Evolutionary conservation across 2,888 invertebrate genomes (phyloP).

Genomic region (Eupsilia transversa): DNA sequence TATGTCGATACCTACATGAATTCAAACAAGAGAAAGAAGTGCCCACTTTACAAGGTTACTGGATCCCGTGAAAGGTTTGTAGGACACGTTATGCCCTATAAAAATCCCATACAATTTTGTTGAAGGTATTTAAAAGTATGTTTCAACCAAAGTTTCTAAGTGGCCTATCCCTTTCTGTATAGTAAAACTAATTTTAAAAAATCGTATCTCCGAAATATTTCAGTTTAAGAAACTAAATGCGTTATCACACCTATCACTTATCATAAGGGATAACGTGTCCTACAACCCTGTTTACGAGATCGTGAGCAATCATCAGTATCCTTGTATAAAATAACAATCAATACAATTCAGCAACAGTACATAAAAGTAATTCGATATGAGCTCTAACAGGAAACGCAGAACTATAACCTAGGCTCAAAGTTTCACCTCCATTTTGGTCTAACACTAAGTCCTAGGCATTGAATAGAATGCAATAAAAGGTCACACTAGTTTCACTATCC

Average conservation of each 20-base stretch:
- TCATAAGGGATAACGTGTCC: background rate
- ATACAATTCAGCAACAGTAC: constrained; percentile 3
- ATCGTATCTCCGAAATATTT: background rate
- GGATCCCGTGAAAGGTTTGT: background rate
- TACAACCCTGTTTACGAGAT: background rate
- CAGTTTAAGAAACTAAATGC: background rate
- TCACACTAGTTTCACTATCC: constrained; percentile 34
- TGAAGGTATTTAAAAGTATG: background rate
- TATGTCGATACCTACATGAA: background rate
- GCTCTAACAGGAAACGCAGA: constrained; percentile 76
- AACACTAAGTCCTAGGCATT: constrained; percentile 50
- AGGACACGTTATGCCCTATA: background rate
- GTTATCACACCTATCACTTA: too few relatives aligned
- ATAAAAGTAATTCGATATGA: constrained; percentile 29
- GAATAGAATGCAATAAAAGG: constrained; percentile 64
- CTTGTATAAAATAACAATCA: background rate
- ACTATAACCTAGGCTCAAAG: constrained; percentile 71
- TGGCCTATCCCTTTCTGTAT: background rate
- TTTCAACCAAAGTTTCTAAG: background rate
- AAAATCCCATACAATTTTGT: background rate
- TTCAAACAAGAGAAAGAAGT: background rate
- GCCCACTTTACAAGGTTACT: background rate
- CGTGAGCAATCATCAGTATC: background rate
- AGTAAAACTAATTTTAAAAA: background rate
- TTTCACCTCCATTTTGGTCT: constrained; percentile 76